phyloP scores from a whole-genome alignment of 2,797 vertebrate genomes.

The Manis crassicaudata region DNA sequence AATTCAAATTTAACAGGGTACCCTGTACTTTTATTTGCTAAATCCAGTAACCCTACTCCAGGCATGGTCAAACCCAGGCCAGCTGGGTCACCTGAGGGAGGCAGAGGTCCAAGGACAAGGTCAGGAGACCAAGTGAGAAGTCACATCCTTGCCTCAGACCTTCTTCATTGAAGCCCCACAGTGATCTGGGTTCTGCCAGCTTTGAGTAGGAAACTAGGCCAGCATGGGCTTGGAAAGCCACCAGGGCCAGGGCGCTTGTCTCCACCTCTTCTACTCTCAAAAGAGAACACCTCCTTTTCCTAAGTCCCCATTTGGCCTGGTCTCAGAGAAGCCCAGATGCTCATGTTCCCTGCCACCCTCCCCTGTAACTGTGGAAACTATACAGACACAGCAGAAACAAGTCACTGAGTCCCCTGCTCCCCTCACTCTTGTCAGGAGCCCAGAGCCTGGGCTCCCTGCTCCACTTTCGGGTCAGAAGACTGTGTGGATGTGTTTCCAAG shows the following conservation, averaged over 20 bases:
- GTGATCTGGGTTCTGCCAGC: neutral
- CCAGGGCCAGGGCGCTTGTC: neutral
- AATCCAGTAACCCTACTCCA: neutral
- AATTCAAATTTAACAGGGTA: neutral
- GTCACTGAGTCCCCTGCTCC: neutral
- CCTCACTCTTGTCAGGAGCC: neutral
- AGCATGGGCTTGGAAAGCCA: neutral
- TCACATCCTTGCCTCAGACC: neutral
- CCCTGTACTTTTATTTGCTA: neutral
- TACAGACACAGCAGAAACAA: neutral
- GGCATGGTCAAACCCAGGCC: neutral
- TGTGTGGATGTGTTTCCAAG: neutral
- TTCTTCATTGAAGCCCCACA: neutral
- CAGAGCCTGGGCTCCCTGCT: neutral
- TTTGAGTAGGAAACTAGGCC: neutral
- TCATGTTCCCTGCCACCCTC: neutral
- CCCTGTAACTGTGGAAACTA: slow-evolving; percentile 18
- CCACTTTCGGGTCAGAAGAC: neutral
- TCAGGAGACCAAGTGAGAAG: neutral
- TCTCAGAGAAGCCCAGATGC: slow-evolving; percentile 4
- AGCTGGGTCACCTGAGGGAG: neutral
- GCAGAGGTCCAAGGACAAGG: neutral
- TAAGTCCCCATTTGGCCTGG: neutral
- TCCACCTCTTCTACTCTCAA: neutral
- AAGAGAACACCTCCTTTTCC: neutral